A percentile compares a stretch with the other conserved stretches of the same genome.
These are phyloP conservation scores for Druceiella hillmani DNA, from an alignment of 2,888 invertebrate genomes.

Conservation along the genomic window DNA sequence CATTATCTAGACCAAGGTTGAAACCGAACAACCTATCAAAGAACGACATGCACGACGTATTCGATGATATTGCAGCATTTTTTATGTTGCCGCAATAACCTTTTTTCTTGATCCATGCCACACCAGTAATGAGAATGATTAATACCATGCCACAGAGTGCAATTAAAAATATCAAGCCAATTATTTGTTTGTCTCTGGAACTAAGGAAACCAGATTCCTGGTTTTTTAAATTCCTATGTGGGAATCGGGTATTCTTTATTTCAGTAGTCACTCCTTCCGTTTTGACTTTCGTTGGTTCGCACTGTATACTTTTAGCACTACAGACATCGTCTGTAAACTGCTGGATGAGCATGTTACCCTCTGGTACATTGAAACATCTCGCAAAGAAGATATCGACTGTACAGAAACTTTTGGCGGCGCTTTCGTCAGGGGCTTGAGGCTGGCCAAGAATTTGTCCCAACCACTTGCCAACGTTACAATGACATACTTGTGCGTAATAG, in stretches of 20 bases:
- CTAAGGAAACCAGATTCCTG: conserved; percentile 26
- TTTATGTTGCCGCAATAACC: conserved; percentile 48
- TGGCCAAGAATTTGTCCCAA: conserved; percentile 43
- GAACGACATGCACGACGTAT: conserved; percentile 34
- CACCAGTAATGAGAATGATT: conserved; percentile 49
- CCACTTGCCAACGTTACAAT: conserved; percentile 58
- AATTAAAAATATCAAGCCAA: conserved; percentile 49
- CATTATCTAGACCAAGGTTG: conserved; percentile 50
- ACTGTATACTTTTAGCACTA: conserved; percentile 47
- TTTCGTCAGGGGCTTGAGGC: conserved; percentile 38
- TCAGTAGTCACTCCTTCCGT: conserved; percentile 31
- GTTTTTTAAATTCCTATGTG: conserved; percentile 33
- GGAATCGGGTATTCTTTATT: conserved; percentile 45
- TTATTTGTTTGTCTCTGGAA: conserved; percentile 39
- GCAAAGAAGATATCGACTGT: conserved; percentile 54
- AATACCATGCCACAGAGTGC: conserved; percentile 48
- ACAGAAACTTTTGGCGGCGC: conserved; percentile 60
- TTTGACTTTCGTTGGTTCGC: conserved; percentile 49
- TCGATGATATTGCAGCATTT: conserved; percentile 38
- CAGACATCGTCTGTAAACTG: conserved; percentile 61
- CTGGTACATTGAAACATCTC: conserved; percentile 58
- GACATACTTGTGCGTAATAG: conserved; percentile 58
- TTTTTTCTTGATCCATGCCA: conserved; percentile 53
- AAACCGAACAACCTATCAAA: conserved; percentile 42
- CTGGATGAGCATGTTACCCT: conserved; percentile 56